These are phyloP conservation scores for Catostomus latipinnis DNA, from an alignment of 2,797 vertebrate genomes.

Conservation along the genomic window DNA sequence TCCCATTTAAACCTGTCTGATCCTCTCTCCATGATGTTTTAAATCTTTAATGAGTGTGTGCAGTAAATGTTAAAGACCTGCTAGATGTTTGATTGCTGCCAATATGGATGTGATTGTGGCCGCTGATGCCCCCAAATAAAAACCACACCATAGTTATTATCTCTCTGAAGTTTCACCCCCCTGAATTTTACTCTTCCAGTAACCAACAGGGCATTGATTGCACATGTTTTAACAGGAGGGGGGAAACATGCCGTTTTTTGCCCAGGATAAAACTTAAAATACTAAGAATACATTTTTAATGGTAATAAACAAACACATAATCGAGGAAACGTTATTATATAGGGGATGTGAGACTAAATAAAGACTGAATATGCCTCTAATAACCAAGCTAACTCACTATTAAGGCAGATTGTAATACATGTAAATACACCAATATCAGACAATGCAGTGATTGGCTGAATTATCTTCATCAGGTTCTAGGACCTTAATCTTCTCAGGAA, in stretches of 20 bases:
- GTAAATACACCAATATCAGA: not conserved
- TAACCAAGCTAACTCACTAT: not conserved
- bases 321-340: not conserved
- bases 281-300: not conserved
- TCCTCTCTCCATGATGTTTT: constrained; percentile 44
- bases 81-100: constrained; percentile 57
- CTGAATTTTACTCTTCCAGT: constrained; percentile 15
- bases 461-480: too few relatives aligned
- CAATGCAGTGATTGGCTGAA: too few relatives aligned
- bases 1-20: constrained; percentile 26
- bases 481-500: too few relatives aligned
- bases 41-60: constrained; percentile 59
- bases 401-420: not conserved
- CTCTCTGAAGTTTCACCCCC: constrained; percentile 50
- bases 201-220: constrained; percentile 24
- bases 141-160: constrained; percentile 57
- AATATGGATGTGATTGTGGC: constrained; percentile 54
- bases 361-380: not conserved
- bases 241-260: constrained; percentile 6
- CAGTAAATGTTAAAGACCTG: constrained; percentile 58
- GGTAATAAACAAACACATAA: not conserved
- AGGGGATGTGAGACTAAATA: not conserved
- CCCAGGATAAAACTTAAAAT: not conserved
- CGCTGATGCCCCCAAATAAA: constrained; percentile 52
- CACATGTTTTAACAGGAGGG: constrained; percentile 13